Conservation (phyloP, 2,797 vertebrate species). For the Cossypha polioptera region DNA sequence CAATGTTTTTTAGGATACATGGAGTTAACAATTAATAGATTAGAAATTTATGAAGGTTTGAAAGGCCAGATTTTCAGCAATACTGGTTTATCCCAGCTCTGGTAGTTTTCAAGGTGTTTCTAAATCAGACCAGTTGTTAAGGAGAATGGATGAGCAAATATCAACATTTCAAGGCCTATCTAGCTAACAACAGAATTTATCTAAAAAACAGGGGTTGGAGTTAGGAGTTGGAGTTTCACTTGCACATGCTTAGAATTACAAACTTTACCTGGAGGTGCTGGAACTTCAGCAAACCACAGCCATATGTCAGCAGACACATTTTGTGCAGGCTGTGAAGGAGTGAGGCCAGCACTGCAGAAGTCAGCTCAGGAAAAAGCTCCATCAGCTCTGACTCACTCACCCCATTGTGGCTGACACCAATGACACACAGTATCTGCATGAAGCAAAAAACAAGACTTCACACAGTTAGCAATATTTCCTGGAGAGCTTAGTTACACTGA, state of each 20-base stretch:
- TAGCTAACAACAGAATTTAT: background rate
- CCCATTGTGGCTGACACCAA: conserved; percentile 92
- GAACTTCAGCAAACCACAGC: conserved; percentile 91
- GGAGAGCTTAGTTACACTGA: background rate
- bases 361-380: conserved; percentile 87
- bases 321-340: conserved; percentile 82
- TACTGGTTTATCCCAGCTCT: background rate
- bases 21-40: background rate
- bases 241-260: background rate
- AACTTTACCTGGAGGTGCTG: conserved; percentile 88
- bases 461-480: background rate
- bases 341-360: conserved; percentile 82
- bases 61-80: background rate
- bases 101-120: background rate
- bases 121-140: background rate
- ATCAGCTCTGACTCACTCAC: conserved; percentile 91
- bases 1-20: background rate
- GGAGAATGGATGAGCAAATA: background rate
- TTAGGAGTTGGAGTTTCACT: background rate
- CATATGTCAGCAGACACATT: conserved; percentile 85
- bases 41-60: background rate
- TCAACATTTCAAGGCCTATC: background rate
- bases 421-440: conserved; percentile 87
- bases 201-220: background rate
- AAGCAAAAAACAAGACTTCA: background rate